Base-by-base conservation (phyloP, 2,888 invertebrate genomes). In the Drosophila percnosoma region DNA sequence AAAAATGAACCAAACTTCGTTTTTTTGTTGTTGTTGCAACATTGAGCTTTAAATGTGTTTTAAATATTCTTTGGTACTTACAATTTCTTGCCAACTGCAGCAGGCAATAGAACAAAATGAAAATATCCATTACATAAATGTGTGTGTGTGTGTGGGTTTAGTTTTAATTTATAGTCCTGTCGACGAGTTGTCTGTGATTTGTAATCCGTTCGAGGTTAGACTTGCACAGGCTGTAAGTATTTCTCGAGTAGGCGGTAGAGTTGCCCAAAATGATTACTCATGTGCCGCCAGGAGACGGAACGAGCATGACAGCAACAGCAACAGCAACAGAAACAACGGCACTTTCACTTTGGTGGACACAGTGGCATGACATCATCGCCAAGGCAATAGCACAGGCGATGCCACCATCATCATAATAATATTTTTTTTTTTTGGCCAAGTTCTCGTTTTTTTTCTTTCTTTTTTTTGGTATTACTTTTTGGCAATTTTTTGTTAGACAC, bases 291-390 rank as follows among this genome's bases (percentile, higher is more conserved):
- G 65, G 59, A 51, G 79, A 59, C 61, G 68, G 33, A 70, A 63
- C 11, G 24, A 45, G 21, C 45, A 24, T 21, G 15, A 45, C 45
- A 45, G 66, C 52, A 53, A 21, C 51, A 57, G 65, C 64, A 64
- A 64, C 69, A 24, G 24, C 24, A 24, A 24, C 68, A 24, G 66
- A 61, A 64, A 61, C 45, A 67, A 74, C 70, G 82, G 79, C 89
- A 88, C 80, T 83, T 86, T 86, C 80, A 77, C 87, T 88, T 78
- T 70, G 74, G 58, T 63, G 64, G 70, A 67, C 64, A 73, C 68
- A 78, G 77, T 45, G 70, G 59, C 77, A 86, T 90, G 91, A 90
- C 87, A 90, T 90, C 90, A 90, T 83, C 80, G 82, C 67, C 70
- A 63, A 52, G 73, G 72, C 68, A 76, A 51, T 63, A 60, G 54